Percentiles rank a stretch among this genome's conserved stretches.
Evolutionary conservation across 37 sponge, comb jelly and placozoan species (phyloP).

Genomic region (Aphrocallistes beatrix): DNA sequence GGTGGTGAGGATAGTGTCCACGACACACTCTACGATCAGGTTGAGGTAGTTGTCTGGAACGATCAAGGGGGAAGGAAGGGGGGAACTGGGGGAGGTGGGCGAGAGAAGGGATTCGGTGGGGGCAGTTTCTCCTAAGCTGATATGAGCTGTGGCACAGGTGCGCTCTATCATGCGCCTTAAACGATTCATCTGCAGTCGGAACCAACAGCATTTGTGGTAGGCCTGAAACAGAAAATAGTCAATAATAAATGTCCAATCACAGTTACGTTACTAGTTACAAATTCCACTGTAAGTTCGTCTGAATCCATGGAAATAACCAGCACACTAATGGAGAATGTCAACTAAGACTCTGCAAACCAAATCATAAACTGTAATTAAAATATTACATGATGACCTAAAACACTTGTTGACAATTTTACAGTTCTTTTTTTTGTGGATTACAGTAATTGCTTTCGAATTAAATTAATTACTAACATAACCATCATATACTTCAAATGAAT

Average conservation of each 20-base stretch:
- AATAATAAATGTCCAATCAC: neutral
- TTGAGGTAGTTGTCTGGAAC: constrained; percentile 7
- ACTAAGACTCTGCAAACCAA: too few relatives aligned
- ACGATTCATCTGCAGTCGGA: constrained; percentile 18
- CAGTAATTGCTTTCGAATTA: too few relatives aligned
- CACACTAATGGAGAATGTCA: too few relatives aligned
- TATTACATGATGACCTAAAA: too few relatives aligned
- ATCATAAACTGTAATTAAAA: too few relatives aligned
- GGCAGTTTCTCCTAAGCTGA: neutral
- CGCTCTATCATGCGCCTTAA: neutral
- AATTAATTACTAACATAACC: too few relatives aligned
- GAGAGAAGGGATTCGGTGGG: neutral
- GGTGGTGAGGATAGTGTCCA: neutral
- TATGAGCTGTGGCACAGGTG: neutral
- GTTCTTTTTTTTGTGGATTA: too few relatives aligned
- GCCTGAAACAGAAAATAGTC: neutral
- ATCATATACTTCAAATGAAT: too few relatives aligned
- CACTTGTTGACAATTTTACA: too few relatives aligned
- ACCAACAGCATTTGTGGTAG: constrained; percentile 10
- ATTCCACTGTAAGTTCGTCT: too few relatives aligned
- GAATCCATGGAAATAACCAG: too few relatives aligned
- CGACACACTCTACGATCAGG: neutral
- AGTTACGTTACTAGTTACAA: too few relatives aligned
- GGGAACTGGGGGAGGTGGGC: neutral
- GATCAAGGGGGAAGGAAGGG: neutral